Evolutionary conservation across 2,888 invertebrate species (phyloP).

Genomic region (Drosophila histrio): DNA sequence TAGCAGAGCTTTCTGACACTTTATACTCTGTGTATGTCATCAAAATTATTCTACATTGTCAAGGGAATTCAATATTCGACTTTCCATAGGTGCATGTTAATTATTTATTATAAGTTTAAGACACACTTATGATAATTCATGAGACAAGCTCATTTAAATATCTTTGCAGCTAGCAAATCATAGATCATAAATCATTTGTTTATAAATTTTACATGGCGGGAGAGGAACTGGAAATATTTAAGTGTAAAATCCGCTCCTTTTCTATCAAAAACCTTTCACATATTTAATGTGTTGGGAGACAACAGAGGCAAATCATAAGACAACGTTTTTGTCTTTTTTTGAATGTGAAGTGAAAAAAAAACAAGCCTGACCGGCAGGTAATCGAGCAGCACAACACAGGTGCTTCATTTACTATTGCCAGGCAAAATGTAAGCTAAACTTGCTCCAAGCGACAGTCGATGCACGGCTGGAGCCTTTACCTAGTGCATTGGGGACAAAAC

Average conservation of each 20-base stretch:
- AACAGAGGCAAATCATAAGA: conserved; percentile 48
- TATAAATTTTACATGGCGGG: neutral
- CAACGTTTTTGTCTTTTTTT: conserved; percentile 12
- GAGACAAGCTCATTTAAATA: conserved; percentile 9
- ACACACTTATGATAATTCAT: neutral
- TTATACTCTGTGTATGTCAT: neutral
- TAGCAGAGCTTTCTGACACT: neutral
- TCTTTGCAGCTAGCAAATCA: neutral
- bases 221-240: conserved; percentile 16
- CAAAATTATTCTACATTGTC: neutral
- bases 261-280: conserved; percentile 48
- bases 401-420: conserved; percentile 46
- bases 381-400: conserved; percentile 31
- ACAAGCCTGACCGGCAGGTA: conserved; percentile 51
- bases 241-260: conserved; percentile 27
- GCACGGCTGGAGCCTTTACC: conserved; percentile 28
- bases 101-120: conserved; percentile 5
- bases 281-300: conserved; percentile 29
- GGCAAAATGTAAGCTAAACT: conserved; percentile 33
- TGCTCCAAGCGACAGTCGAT: conserved; percentile 34
- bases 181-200: conserved; percentile 6
- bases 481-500: conserved; percentile 54
- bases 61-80: neutral
- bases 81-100: neutral
- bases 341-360: conserved; percentile 33